These are phyloP conservation scores for Phalacrocorax carbo DNA, from an alignment of 2,113 vertebrate genomes.

Conservation along the genomic window DNA sequence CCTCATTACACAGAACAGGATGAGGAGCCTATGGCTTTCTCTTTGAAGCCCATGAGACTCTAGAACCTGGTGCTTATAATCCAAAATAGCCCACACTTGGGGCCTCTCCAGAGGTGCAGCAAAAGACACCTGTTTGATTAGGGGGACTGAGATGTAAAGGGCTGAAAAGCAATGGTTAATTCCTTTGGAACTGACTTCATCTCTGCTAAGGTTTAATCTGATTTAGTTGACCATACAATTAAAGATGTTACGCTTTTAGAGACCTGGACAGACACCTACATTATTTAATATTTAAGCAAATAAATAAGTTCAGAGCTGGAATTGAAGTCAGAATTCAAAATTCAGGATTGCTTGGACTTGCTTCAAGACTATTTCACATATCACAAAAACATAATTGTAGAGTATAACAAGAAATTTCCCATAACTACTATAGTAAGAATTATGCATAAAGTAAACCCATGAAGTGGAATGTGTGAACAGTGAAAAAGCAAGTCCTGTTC, in stretches of 20 bases:
- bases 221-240: slow-evolving; percentile 5
- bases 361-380: background rate
- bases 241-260: background rate
- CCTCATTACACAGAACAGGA: background rate
- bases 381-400: background rate
- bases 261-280: background rate
- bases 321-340: background rate
- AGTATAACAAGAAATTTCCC: background rate
- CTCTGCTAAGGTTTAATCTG: background rate
- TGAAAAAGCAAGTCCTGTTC: background rate
- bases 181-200: background rate
- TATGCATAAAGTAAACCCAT: background rate
- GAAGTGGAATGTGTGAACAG: background rate
- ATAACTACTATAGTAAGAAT: background rate
- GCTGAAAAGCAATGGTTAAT: background rate
- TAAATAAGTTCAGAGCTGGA: background rate
- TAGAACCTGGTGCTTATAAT: background rate
- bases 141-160: background rate
- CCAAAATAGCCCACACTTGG: background rate
- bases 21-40: background rate
- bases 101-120: background rate
- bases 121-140: background rate
- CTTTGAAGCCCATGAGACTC: background rate
- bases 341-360: background rate
- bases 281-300: slow-evolving; percentile 9